Evolutionary conservation across 2,888 invertebrate species (phyloP).

Genomic region (Eucera pruinosa): DNA sequence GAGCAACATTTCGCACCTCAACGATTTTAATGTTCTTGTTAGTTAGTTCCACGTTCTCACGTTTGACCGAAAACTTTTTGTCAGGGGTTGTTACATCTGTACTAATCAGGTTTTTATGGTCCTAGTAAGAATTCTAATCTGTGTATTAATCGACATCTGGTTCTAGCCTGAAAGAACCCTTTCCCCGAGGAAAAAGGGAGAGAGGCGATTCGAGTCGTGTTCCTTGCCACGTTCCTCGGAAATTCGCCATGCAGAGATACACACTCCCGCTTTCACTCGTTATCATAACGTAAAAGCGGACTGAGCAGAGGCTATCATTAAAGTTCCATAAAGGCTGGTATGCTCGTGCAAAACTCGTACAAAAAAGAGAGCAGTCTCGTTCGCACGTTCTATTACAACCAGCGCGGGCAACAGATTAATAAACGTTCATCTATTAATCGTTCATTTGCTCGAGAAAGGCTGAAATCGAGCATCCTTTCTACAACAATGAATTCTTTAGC

Average conservation of each 20-base stretch:
- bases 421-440: slow-evolving; percentile 23
- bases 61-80: no score
- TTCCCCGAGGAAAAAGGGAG: neutral
- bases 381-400: slow-evolving; percentile 53
- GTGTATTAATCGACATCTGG: no score
- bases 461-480: neutral
- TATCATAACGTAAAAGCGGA: slow-evolving; percentile 57
- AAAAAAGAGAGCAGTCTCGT: slow-evolving; percentile 57
- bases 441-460: slow-evolving; percentile 1
- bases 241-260: slow-evolving; percentile 38
- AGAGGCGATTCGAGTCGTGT: slow-evolving; percentile 18
- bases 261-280: slow-evolving; percentile 56
- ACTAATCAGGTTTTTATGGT: no score
- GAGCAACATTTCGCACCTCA: no score
- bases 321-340: slow-evolving; percentile 64
- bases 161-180: neutral
- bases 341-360: slow-evolving; percentile 37
- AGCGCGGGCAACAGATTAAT: slow-evolving; percentile 17
- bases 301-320: slow-evolving; percentile 61
- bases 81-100: no score
- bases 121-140: no score
- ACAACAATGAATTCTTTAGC: neutral
- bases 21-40: no score
- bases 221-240: slow-evolving; percentile 31
- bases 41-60: no score